These are phyloP conservation scores for Passer domesticus DNA, from an alignment of 2,113 vertebrate genomes.

Conservation along the genomic window DNA sequence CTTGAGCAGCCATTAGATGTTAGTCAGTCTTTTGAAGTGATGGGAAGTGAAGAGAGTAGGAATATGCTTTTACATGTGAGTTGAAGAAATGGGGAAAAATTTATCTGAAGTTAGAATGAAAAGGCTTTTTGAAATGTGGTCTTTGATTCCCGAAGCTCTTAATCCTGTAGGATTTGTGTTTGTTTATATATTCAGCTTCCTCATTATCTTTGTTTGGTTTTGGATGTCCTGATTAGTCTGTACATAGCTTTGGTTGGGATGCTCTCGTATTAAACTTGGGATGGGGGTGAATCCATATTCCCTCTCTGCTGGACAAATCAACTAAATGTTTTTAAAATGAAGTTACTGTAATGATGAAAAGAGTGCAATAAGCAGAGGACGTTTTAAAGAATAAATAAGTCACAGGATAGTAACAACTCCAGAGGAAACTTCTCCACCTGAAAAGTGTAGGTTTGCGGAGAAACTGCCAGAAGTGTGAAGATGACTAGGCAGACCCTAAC, in stretches of 20 bases:
- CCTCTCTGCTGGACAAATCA: not conserved
- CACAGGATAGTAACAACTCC: not conserved
- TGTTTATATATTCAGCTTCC: conserved; percentile 28
- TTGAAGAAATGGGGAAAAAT: not conserved
- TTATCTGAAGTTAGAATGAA: not conserved
- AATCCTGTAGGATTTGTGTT: conserved; percentile 25
- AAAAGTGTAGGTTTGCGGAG: not conserved
- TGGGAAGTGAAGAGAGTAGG: not conserved
- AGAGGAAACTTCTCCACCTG: not conserved
- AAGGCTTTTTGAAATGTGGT: not conserved
- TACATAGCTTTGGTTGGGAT: not conserved
- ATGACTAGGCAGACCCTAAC: not conserved
- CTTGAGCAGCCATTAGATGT: too few relatives aligned
- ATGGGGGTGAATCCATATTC: not conserved
- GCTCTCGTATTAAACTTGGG: not conserved
- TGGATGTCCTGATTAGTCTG: not conserved
- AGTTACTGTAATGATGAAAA: not conserved
- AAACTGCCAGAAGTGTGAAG: not conserved
- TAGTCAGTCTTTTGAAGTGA: not conserved
- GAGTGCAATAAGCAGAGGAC: not conserved
- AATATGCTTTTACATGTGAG: not conserved
- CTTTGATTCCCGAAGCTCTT: conserved; percentile 16
- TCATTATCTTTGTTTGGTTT: conserved; percentile 42
- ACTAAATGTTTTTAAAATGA: not conserved
- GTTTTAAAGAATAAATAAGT: not conserved